Evolutionary conservation across 92 coral and sea anemone species (phyloP).

Genomic region (Diadumene lineata): DNA sequence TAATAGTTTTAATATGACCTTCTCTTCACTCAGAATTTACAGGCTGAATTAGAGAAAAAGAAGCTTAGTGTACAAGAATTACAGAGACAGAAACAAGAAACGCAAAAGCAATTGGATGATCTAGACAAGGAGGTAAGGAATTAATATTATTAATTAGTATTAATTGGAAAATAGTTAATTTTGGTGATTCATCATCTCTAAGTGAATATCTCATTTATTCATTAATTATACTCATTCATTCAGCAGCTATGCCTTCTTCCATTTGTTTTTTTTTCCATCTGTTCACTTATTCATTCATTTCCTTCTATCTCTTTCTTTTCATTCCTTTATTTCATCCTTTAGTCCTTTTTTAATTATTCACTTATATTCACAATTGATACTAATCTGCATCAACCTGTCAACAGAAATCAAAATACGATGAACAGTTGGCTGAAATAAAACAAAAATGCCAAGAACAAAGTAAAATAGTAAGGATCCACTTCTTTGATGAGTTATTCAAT

Average conservation of each 20-base stretch:
- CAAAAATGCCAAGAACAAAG: slow-evolving; percentile 97
- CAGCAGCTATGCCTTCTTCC: no score
- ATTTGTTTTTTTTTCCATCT: not conserved
- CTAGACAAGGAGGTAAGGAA: slow-evolving; percentile 85
- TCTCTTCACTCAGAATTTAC: slow-evolving; percentile 74
- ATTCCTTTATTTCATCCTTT: not conserved
- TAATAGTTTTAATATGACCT: not conserved
- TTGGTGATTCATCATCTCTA: no score
- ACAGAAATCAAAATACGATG: slow-evolving; percentile 94
- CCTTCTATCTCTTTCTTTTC: not conserved
- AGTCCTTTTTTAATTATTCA: not conserved
- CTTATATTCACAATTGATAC: not conserved
- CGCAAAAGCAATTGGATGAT: slow-evolving; percentile 83
- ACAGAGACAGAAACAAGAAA: slow-evolving; percentile 71
- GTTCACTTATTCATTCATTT: not conserved
- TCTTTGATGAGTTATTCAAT: no score
- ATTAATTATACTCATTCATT: not conserved
- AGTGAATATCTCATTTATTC: not conserved
- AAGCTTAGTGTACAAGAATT: slow-evolving; percentile 84
- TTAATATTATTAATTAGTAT: not conserved
- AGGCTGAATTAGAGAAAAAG: slow-evolving; percentile 85
- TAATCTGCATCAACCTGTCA: no score
- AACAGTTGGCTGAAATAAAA: slow-evolving; percentile 75
- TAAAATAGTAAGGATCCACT: slow-evolving; percentile 57
- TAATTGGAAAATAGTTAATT: not conserved